phyloP scores from a whole-genome alignment of 2,797 vertebrate species.

The Erethizon dorsatum region DNA sequence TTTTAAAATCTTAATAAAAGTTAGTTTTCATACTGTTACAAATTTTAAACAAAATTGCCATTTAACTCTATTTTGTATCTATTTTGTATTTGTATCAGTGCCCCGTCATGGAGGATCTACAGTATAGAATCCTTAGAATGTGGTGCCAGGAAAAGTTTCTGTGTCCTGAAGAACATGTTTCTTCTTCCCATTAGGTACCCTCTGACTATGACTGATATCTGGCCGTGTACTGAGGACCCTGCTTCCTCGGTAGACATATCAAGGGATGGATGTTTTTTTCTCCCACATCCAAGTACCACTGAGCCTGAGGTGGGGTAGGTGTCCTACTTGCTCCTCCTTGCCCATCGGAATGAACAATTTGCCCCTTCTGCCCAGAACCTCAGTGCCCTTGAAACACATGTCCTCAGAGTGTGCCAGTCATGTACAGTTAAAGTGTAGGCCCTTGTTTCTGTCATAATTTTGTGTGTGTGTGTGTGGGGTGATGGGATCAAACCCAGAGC shows the following conservation, averaged over 20 bases:
- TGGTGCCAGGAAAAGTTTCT: background rate
- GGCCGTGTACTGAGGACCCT: background rate
- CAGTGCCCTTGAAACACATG: background rate
- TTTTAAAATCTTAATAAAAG: background rate
- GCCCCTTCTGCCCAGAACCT: background rate
- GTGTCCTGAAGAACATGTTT: conserved; percentile 53
- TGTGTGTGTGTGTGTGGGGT: background rate
- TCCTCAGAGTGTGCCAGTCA: background rate
- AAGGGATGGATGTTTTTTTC: conserved; percentile 46
- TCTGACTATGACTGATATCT: conserved; percentile 53
- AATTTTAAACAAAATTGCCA: background rate
- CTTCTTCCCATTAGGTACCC: conserved; percentile 65
- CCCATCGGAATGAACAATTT: background rate
- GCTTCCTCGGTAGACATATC: conserved; percentile 43
- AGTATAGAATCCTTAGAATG: background rate
- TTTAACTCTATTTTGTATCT: background rate
- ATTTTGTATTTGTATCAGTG: no score
- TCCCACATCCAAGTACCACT: background rate
- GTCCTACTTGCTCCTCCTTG: background rate
- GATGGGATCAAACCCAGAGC: background rate
- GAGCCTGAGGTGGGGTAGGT: conserved; percentile 65
- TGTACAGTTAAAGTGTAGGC: fast-evolving
- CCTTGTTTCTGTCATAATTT: background rate
- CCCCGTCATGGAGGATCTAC: background rate
- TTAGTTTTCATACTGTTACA: background rate